Conservation (phyloP, 2,888 invertebrate species). For the Beris chalybata region DNA sequence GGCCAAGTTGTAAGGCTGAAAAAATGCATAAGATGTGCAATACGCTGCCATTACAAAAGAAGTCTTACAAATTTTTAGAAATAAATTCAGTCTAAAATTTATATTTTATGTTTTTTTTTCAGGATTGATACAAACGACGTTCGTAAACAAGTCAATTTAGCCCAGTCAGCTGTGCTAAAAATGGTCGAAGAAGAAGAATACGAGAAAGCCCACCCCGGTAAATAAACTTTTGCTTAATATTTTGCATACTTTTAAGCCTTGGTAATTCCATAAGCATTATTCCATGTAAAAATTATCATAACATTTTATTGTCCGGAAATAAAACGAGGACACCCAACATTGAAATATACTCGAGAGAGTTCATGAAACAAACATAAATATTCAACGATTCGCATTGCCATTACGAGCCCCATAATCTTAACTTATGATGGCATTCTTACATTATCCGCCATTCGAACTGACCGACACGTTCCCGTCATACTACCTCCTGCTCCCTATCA, state of each 20-base stretch:
- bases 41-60: too few species aligned
- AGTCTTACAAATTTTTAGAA: neutral
- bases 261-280: slow-evolving; percentile 5
- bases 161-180: slow-evolving; percentile 81
- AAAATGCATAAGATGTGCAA: too few species aligned
- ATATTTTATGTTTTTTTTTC: slow-evolving; percentile 47
- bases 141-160: slow-evolving; percentile 75
- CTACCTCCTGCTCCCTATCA: too few species aligned
- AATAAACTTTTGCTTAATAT: slow-evolving; percentile 57
- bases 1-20: too few species aligned
- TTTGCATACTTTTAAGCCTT: slow-evolving; percentile 1
- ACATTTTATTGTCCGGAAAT: neutral
- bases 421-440: slow-evolving; percentile 23
- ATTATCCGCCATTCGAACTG: slow-evolving; percentile 21
- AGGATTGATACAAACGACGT: slow-evolving; percentile 79
- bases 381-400: slow-evolving; percentile 11
- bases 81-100: neutral
- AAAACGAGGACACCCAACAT: too few species aligned
- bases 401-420: slow-evolving; percentile 19
- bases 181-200: slow-evolving; percentile 84
- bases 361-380: neutral
- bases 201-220: slow-evolving; percentile 63
- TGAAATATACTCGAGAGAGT: neutral
- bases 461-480: slow-evolving; percentile 15
- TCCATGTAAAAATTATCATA: slow-evolving; percentile 1